Base-by-base conservation (phyloP, 2,113 vertebrate species). In the Diadophis punctatus region DNA sequence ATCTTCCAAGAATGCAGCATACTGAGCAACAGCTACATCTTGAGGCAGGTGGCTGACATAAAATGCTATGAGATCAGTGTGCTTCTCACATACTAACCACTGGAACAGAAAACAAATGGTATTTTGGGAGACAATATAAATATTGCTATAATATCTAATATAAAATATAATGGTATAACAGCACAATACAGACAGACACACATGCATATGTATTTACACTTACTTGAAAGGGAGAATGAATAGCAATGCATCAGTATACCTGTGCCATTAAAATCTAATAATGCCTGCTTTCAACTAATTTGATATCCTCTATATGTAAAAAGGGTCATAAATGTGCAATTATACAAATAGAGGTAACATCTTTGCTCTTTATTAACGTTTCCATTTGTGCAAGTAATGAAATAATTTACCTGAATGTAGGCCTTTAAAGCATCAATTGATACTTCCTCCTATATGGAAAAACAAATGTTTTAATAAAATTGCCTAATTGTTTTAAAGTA, bases 21-120 rank as follows among this genome's bases (percentile, higher is more conserved):
- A 99, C 93, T 99, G 98, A 92, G 97, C 93, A 25, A 98, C 98
- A 1, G 98, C 98, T 0, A 98, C 94, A 22, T 98, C 98, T 1
- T 97, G 92, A 1, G 99, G 99, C 34, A 99, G 97, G 95, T 99
- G 99, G 94, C 98, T 98, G 1, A 98, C 98, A 30, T 99, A 99
- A 95, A 98, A 99, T 0, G 99, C 99, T 93, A 99, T 98, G 1
- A 99, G 97, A 89, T 98, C 97, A 3, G 97, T 98, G 90, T 98
- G 98, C 95, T 98, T 98, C 94, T 99, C 98, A 8, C 94, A 97
- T 74, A 99, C 96, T 96, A 99, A 96, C 49, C 98, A 96, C 98
- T 98, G 94, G 85, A 93, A 88, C 93, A 91, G 0, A 93, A 27
- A 53, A 94, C 94, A 20, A 92, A 25, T 86, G 20, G 49, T 48